Percentiles rank a stretch among this genome's conserved stretches.
These are phyloP conservation scores for Bimastos eiseni DNA, from an alignment of 2,888 invertebrate genomes.

Conservation along the genomic window DNA sequence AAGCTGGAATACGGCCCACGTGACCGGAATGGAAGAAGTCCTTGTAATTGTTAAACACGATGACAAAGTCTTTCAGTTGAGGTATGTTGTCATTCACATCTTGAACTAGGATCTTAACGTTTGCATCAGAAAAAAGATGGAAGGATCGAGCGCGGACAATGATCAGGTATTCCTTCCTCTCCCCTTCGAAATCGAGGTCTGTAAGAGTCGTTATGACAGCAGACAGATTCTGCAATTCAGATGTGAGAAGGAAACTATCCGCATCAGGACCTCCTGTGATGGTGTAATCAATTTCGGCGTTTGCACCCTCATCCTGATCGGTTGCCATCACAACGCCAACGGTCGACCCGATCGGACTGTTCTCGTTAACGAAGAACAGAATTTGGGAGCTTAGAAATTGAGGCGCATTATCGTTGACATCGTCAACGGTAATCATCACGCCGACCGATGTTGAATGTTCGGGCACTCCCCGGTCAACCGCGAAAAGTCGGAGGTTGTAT, in stretches of 20 bases:
- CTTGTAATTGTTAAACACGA: conserved; percentile 92
- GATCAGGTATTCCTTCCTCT: conserved; percentile 81
- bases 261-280: conserved; percentile 82
- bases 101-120: conserved; percentile 83
- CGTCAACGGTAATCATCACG: conserved; percentile 82
- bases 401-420: conserved; percentile 94
- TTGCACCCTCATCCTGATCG: conserved; percentile 89
- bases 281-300: conserved; percentile 90
- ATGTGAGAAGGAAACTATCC: conserved; percentile 65
- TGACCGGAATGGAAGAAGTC: conserved; percentile 90
- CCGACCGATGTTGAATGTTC: conserved; percentile 63
- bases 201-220: conserved; percentile 86
- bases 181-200: conserved; percentile 93
- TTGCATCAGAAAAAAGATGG: conserved; percentile 83
- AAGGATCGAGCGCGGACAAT: conserved; percentile 87
- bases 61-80: conserved; percentile 82
- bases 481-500: conserved; percentile 83
- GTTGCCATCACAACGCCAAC: conserved; percentile 87
- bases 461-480: conserved; percentile 86
- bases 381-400: conserved; percentile 85
- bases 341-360: conserved; percentile 88
- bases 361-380: conserved; percentile 85
- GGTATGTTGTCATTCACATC: conserved; percentile 94
- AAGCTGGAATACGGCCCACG: conserved; percentile 88
- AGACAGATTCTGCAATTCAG: conserved; percentile 68